A percentile compares a stretch with the other conserved stretches of the same genome.
phyloP scores from a whole-genome alignment of 2,888 invertebrate genomes.

The Tetropium fuscum region DNA sequence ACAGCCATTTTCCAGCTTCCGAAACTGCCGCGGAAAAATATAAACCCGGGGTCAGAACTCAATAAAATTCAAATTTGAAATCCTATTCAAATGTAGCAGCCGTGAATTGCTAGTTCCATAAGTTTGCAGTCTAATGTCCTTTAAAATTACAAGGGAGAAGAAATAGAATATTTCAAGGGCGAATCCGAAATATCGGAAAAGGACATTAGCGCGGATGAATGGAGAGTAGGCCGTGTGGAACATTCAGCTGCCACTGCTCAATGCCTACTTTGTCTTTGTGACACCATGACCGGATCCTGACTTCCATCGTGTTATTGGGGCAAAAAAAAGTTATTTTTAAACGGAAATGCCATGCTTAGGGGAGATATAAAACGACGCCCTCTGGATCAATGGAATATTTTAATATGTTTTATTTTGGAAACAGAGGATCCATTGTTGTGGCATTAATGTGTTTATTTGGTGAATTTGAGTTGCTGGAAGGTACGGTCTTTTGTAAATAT shows the following conservation, averaged over 20 bases:
- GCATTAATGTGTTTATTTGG: too few relatives aligned
- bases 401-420: too few relatives aligned
- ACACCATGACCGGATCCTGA: conserved; percentile 25
- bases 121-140: conserved; percentile 34
- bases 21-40: conserved; percentile 3
- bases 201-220: conserved; percentile 40
- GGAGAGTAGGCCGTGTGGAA: conserved; percentile 42
- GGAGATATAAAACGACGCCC: too few relatives aligned
- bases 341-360: conserved; percentile 1
- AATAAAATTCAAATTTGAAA: conserved; percentile 37
- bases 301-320: not conserved
- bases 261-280: conserved; percentile 42
- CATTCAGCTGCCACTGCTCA: conserved; percentile 42
- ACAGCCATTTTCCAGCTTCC: not conserved
- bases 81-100: conserved; percentile 32
- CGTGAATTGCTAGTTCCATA: conserved; percentile 39
- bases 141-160: conserved; percentile 33
- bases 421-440: too few relatives aligned
- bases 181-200: conserved; percentile 39
- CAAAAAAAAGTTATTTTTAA: conserved; percentile 13
- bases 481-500: too few relatives aligned
- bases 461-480: too few relatives aligned
- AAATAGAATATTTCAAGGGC: conserved; percentile 29
- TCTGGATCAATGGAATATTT: too few relatives aligned
- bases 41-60: conserved; percentile 13